Base-by-base conservation (phyloP, 2,113 vertebrate species). In the Aegypius monachus region DNA sequence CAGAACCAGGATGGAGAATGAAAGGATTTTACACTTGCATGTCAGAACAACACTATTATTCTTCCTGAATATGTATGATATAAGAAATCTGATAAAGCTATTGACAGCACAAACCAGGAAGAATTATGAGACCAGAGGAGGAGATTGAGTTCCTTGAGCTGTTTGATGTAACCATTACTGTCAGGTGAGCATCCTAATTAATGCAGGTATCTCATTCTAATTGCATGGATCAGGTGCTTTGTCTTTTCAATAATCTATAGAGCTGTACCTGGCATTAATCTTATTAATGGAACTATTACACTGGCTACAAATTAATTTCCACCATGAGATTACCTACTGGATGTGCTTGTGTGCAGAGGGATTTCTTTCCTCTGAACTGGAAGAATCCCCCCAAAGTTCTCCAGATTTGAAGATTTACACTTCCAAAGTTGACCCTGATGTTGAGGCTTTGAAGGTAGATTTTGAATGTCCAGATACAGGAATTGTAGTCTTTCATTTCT, bases 101-200 rank as follows among this genome's bases (percentile, higher is more conserved):
- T 92, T 72, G 93, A 85, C 55, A 82, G n/a, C 50, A 74, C 63
- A 75, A 86, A 81, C 48, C 56, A 87, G 63, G 47, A 81, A 92
- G 86, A 96, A 91, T 61, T 74, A 81, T 81, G 90, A 95, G 75
- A 84, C 72, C 59, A 80, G 70, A 89, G 67, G 32, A 91, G n/a
- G 43, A 86, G 53, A 87, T 47, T 73, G 78, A 93, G 82, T 81
- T 96, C 73, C 88, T 80, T 62, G 63, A 59, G 47, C 59, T 80
- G 38, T 86, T 82, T 95, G 83, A 90, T 92, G 66, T 94, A 88
- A 74, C 88, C 29, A 34, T 89, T 95, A 71, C 71, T 94, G 93
- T 91, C 94, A 95, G 93, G 56, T 79, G 62, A 97, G 77, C 59
- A 70, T 91, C 94, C 96, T 97, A 96, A 96, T 95, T 97, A 96